These are phyloP conservation scores for Ianthella basta DNA, from an alignment of 37 sponge, comb jelly and placozoan species.

Conservation along the genomic window DNA sequence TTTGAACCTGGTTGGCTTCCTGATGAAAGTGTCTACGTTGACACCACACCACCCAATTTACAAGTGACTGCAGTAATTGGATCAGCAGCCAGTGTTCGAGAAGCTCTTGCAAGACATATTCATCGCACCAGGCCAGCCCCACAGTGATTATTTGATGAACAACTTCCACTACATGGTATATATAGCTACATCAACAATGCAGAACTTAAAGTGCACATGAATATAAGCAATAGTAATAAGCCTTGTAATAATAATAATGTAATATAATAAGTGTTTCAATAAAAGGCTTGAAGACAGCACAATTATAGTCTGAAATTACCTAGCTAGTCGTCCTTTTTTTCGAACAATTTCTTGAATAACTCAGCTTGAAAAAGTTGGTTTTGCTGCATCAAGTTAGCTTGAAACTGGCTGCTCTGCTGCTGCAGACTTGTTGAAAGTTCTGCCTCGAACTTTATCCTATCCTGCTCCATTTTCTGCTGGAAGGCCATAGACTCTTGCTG, in stretches of 20 bases:
- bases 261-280: neutral
- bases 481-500: neutral
- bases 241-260: neutral
- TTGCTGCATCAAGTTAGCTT: neutral
- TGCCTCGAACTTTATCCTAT: neutral
- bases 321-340: neutral
- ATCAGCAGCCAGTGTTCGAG: neutral
- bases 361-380: constrained; percentile 6
- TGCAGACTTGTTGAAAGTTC: neutral
- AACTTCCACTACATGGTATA: too few species aligned
- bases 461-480: constrained; percentile 20
- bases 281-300: too few species aligned
- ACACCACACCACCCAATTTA: constrained; percentile 4
- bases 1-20: constrained; percentile 14
- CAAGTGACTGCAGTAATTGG: neutral
- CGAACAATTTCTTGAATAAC: neutral
- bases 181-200: too few species aligned
- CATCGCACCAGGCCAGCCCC: constrained; percentile 7
- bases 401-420: constrained; percentile 4
- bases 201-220: too few species aligned
- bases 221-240: too few species aligned
- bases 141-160: neutral
- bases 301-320: too few species aligned
- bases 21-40: neutral
- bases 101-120: constrained; percentile 1